Evolutionary conservation across 1,140 invertebrate genomes (phyloP).

Genomic region (Sminthurinus signatus): DNA sequence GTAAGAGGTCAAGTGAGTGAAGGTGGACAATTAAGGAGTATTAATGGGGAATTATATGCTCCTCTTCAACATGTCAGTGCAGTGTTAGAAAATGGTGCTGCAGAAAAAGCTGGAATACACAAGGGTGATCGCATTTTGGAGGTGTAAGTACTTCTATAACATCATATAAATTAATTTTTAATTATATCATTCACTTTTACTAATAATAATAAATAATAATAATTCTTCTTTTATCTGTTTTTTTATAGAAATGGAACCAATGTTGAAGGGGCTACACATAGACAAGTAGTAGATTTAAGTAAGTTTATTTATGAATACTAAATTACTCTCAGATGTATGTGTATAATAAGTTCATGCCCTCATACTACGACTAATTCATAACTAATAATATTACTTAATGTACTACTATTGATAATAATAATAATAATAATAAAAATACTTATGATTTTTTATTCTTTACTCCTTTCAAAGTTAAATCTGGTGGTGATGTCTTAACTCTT

Average conservation of each 20-base stretch:
- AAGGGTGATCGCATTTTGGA: conserved; percentile 97
- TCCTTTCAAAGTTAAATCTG: too few relatives aligned
- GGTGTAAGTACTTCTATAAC: conserved; percentile 73
- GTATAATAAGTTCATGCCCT: too few relatives aligned
- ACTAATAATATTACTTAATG: too few relatives aligned
- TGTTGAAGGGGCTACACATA: conserved; percentile 97
- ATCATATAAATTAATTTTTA: not conserved
- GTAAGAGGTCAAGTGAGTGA: conserved; percentile 99
- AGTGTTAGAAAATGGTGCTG: conserved; percentile 91
- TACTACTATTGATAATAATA: too few relatives aligned
- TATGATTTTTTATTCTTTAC: too few relatives aligned
- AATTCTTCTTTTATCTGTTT: not conserved
- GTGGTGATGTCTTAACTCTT: conserved; percentile 89
- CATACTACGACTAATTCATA: too few relatives aligned
- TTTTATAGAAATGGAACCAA: conserved; percentile 81
- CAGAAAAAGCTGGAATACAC: conserved; percentile 91
- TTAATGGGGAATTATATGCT: conserved; percentile 96
- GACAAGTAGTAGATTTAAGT: conserved; percentile 98
- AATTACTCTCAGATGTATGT: too few relatives aligned
- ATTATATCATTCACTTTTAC: too few relatives aligned
- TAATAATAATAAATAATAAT: too few relatives aligned
- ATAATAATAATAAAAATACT: too few relatives aligned
- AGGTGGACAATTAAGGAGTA: conserved; percentile 93
- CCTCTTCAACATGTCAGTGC: conserved; percentile 98
- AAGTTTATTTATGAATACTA: too few relatives aligned